These are phyloP conservation scores for Antedon mediterranea DNA, from an alignment of 53 echinoderm and acorn worm species.

Conservation along the genomic window DNA sequence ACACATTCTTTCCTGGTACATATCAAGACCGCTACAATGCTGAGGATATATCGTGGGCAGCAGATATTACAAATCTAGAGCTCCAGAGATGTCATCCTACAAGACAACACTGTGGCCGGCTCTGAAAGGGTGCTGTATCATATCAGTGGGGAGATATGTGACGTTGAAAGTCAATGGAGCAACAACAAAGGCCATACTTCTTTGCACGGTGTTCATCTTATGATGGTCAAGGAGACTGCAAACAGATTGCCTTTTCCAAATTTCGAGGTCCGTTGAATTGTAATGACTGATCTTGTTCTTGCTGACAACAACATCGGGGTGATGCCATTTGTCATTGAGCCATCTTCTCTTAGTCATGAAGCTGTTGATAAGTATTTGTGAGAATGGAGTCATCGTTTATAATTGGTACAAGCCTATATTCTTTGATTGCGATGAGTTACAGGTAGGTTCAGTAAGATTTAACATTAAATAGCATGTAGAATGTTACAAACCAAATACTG, in stretches of 20 bases:
- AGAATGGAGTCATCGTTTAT: slow-evolving; percentile 38
- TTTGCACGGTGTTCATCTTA: slow-evolving; percentile 50
- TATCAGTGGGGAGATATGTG: slow-evolving; percentile 38
- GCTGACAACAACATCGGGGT: slow-evolving; percentile 69
- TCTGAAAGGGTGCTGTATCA: slow-evolving; percentile 67
- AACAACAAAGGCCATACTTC: slow-evolving; percentile 57
- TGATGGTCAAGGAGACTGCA: neutral
- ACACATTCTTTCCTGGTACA: slow-evolving; percentile 65
- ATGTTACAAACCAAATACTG: too few species aligned
- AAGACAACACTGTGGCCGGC: slow-evolving; percentile 75
- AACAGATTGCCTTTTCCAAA: slow-evolving; percentile 40
- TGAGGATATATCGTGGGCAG: slow-evolving; percentile 62
- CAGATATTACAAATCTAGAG: slow-evolving; percentile 55
- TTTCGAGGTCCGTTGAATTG: slow-evolving; percentile 26
- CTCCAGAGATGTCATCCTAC: slow-evolving; percentile 31
- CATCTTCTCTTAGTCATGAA: slow-evolving; percentile 39
- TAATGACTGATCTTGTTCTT: slow-evolving; percentile 34
- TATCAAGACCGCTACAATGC: slow-evolving; percentile 65
- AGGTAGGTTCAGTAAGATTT: too few species aligned
- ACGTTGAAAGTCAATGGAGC: slow-evolving; percentile 15
- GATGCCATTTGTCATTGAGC: slow-evolving; percentile 39
- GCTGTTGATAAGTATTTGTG: slow-evolving; percentile 51
- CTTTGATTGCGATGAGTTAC: slow-evolving; percentile 52
- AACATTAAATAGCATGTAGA: too few species aligned
- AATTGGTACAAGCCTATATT: slow-evolving; percentile 65